A percentile compares a stretch with the other conserved stretches of the same genome.
phyloP scores from a whole-genome alignment of 2,888 invertebrate genomes.

The Dascillus cervinus region DNA sequence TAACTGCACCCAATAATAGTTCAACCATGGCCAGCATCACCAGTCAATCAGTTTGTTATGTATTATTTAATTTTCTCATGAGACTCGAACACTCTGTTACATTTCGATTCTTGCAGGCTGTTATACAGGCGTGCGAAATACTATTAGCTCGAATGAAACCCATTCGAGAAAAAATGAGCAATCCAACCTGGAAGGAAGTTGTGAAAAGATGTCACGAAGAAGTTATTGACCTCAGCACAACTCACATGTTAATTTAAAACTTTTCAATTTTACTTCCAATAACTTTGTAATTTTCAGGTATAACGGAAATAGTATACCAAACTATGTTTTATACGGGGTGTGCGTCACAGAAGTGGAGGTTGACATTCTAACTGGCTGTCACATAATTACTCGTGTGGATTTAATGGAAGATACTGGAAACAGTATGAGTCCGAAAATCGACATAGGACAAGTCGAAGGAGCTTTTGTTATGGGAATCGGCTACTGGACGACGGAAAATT shows the following conservation, averaged over 20 bases:
- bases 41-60: constrained; percentile 25
- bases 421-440: constrained; percentile 63
- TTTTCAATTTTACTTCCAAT: background rate
- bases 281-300: no score
- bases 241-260: constrained; percentile 36
- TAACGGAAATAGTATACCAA: no score
- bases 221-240: constrained; percentile 54
- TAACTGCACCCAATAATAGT: constrained; percentile 33
- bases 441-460: constrained; percentile 71
- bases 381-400: constrained; percentile 59
- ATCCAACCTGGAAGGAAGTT: constrained; percentile 53
- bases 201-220: constrained; percentile 46
- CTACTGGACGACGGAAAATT: constrained; percentile 67
- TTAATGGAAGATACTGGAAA: constrained; percentile 66
- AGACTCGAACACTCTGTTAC: no score
- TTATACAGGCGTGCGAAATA: constrained; percentile 55
- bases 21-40: constrained; percentile 36
- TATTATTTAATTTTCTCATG: no score
- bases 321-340: constrained; percentile 58
- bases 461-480: constrained; percentile 57
- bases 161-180: constrained; percentile 42
- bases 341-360: constrained; percentile 63
- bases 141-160: constrained; percentile 54
- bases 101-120: constrained; percentile 44
- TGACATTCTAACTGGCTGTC: constrained; percentile 72